phyloP scores from a whole-genome alignment of 2,797 vertebrate species.

The Tiaroga cobitis region DNA sequence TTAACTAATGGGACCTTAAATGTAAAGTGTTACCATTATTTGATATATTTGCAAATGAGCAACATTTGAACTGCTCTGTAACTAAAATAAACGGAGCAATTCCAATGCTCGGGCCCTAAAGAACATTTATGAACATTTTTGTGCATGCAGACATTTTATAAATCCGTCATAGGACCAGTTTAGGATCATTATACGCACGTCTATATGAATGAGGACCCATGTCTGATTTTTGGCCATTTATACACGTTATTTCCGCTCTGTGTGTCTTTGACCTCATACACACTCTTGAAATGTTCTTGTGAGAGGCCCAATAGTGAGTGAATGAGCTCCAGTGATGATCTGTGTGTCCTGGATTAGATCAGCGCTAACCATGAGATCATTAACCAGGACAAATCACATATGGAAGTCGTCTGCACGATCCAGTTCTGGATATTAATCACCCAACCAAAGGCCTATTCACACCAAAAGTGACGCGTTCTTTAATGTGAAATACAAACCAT shows the following conservation, averaged over 20 bases:
- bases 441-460: not conserved
- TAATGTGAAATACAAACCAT: not conserved
- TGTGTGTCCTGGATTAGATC: slow-evolving; percentile 51
- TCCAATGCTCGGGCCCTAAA: too few species aligned
- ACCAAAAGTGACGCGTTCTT: not conserved
- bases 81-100: not conserved
- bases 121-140: not conserved
- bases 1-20: not conserved
- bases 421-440: not conserved
- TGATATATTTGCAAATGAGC: not conserved
- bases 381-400: slow-evolving; percentile 34
- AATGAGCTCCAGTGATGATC: not conserved
- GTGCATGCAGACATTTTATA: not conserved
- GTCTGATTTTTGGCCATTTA: not conserved
- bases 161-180: not conserved
- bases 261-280: not conserved
- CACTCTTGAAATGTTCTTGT: too few species aligned
- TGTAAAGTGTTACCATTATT: not conserved
- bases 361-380: slow-evolving; percentile 20
- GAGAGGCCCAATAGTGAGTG: slow-evolving; percentile 4
- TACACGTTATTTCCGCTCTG: not conserved
- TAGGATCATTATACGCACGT: not conserved
- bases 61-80: not conserved
- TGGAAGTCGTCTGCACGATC: slow-evolving; percentile 28
- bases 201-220: not conserved